Conservation (phyloP, 2,888 invertebrate species). For the Melinopterus prodromus region DNA sequence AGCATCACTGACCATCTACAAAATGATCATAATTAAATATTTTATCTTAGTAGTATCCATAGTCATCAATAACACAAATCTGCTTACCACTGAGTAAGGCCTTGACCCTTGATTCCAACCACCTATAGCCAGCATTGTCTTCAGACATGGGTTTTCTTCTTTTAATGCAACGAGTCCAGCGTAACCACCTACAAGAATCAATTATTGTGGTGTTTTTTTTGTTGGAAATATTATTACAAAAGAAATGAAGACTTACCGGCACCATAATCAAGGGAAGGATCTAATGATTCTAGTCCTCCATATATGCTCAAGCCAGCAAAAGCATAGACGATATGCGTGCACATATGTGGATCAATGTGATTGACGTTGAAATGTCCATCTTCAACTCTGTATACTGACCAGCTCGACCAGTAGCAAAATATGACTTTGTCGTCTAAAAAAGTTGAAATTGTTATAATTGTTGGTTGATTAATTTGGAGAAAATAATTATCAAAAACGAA, state of each 20-base stretch:
- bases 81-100: constrained; percentile 58
- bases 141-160: constrained; percentile 57
- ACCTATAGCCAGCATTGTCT: constrained; percentile 61
- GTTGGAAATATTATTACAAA: background rate
- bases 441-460: background rate
- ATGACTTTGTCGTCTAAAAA: constrained; percentile 51
- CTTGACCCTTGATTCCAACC: constrained; percentile 63
- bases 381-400: constrained; percentile 60
- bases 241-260: constrained; percentile 48
- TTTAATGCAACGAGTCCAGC: constrained; percentile 58
- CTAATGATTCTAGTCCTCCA: constrained; percentile 59
- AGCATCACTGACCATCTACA: constrained; percentile 58
- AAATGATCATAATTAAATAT: background rate
- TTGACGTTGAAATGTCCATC: constrained; percentile 58
- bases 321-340: constrained; percentile 64
- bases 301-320: constrained; percentile 63
- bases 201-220: no score
- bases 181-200: constrained; percentile 46
- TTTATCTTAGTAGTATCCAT: no score
- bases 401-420: constrained; percentile 63
- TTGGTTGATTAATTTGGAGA: background rate
- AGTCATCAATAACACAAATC: background rate
- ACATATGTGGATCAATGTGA: constrained; percentile 61
- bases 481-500: no score
- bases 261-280: constrained; percentile 55